Conservation (phyloP, 2,888 invertebrate genomes). For the Lithophane ornitopus region DNA sequence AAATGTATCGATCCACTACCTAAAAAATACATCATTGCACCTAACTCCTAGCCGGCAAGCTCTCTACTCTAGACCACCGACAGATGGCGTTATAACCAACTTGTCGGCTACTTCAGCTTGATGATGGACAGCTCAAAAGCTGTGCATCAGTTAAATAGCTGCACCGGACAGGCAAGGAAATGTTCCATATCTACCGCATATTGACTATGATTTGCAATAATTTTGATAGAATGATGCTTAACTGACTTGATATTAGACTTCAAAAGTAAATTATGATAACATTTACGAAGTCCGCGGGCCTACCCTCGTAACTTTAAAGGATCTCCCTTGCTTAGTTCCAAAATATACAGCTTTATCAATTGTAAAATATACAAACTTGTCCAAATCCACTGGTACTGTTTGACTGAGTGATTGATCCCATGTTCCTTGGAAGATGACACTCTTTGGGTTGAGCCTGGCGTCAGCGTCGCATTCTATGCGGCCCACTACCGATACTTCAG, state of each 20-base stretch:
- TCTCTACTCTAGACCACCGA: no score
- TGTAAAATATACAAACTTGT: slow-evolving; percentile 79
- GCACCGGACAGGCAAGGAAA: not conserved
- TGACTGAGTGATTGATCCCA: slow-evolving; percentile 89
- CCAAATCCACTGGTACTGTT: slow-evolving; percentile 86
- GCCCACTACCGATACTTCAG: slow-evolving; percentile 91
- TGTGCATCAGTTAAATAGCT: not conserved
- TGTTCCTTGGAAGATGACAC: slow-evolving; percentile 93
- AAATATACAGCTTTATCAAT: slow-evolving; percentile 21
- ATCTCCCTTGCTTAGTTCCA: not conserved
- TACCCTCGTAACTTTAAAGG: not conserved
- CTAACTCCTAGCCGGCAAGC: not conserved
- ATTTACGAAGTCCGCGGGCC: not conserved
- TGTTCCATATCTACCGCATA: not conserved
- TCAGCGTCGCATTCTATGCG: slow-evolving; percentile 94
- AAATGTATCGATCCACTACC: not conserved
- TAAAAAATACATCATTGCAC: not conserved
- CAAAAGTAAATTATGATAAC: not conserved
- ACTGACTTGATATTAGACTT: not conserved
- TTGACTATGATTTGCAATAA: not conserved
- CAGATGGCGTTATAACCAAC: slow-evolving; percentile 12
- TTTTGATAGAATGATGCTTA: not conserved
- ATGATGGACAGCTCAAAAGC: not conserved
- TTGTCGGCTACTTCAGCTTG: not conserved
- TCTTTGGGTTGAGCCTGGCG: slow-evolving; percentile 93